phyloP scores from a whole-genome alignment of 2,797 vertebrate genomes.

The Darevskia nairensis region DNA sequence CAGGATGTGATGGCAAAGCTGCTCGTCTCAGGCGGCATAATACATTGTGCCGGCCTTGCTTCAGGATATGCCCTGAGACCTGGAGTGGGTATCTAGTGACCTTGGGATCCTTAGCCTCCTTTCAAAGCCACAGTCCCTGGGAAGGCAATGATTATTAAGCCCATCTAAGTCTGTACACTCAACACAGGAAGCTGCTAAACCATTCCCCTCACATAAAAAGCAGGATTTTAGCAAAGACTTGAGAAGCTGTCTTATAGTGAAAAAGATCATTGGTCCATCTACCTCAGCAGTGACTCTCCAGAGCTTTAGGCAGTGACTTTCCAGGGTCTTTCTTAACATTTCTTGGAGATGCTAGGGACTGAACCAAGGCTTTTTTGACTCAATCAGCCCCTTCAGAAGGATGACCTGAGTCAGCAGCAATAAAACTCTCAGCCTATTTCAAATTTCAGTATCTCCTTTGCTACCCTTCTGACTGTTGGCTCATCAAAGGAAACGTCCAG shows the following conservation, averaged over 20 bases:
- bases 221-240: neutral
- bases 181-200: neutral
- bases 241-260: neutral
- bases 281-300: neutral
- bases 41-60: too few relatives aligned
- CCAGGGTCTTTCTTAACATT: too few relatives aligned
- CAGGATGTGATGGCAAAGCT: too few relatives aligned
- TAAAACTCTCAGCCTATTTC: neutral
- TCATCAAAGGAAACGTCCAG: conserved; percentile 34
- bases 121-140: neutral
- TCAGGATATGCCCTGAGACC: too few relatives aligned
- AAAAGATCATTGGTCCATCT: neutral
- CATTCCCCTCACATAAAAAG: neutral
- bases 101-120: neutral
- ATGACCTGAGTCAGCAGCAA: conserved; percentile 10
- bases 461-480: conserved; percentile 1
- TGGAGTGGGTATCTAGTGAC: neutral
- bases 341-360: too few relatives aligned
- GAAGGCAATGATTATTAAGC: neutral
- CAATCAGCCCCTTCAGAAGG: too few relatives aligned
- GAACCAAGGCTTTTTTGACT: neutral
- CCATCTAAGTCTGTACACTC: neutral
- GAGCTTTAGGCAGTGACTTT: neutral
- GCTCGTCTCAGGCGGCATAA: too few relatives aligned
- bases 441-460: conserved; percentile 33